Evolutionary conservation across 2,797 vertebrate species (phyloP).

Genomic region (Acropternis orthonyx): DNA sequence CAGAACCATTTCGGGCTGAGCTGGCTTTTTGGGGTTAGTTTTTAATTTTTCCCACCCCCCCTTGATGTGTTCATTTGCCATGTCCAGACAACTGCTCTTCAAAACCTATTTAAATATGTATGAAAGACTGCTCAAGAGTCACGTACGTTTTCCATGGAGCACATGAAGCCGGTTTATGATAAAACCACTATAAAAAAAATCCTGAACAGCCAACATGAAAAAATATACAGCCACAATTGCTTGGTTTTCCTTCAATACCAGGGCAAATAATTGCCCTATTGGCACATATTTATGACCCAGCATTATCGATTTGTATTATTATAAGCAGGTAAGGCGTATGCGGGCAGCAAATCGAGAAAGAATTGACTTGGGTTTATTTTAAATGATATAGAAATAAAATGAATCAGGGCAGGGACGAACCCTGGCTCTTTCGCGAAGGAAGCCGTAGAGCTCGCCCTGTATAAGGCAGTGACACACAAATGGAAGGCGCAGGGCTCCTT

Average conservation of each 20-base stretch:
- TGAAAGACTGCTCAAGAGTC: constrained; percentile 17
- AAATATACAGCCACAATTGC: background rate
- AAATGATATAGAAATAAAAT: background rate
- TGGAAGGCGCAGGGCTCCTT: background rate
- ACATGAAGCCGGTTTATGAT: background rate
- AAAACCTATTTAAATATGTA: constrained; percentile 33
- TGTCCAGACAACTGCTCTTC: constrained; percentile 25
- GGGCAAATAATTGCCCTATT: background rate
- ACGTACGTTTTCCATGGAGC: constrained; percentile 2
- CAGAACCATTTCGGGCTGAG: background rate
- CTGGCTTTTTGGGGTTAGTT: background rate
- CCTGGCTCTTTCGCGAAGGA: background rate
- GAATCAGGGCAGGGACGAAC: background rate
- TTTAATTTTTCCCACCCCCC: rapidly evolving
- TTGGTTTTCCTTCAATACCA: background rate
- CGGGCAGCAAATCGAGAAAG: rapidly evolving
- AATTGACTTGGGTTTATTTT: background rate
- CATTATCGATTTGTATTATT: background rate
- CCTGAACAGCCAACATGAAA: background rate
- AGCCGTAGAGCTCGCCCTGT: background rate
- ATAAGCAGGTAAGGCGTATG: background rate
- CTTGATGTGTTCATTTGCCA: background rate
- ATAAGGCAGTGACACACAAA: background rate
- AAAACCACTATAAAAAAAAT: background rate
- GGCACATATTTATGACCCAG: background rate